These are phyloP conservation scores for Aegotheles bennettii DNA, from an alignment of 2,113 vertebrate genomes.

Conservation along the genomic window DNA sequence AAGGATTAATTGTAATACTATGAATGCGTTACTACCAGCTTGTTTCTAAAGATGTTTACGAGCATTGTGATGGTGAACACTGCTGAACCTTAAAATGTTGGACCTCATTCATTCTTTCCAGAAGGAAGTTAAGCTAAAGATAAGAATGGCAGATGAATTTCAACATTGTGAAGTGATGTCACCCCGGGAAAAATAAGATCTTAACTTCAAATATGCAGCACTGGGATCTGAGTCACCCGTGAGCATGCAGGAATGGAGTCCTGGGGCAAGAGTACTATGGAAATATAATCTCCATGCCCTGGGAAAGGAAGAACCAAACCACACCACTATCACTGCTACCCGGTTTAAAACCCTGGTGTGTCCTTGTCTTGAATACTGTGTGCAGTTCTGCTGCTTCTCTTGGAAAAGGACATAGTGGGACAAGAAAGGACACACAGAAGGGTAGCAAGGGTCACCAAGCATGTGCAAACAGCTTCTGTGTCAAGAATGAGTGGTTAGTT, in stretches of 20 bases:
- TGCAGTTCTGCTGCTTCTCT: neutral
- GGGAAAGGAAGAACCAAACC: neutral
- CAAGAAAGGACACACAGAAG: neutral
- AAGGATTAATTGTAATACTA: neutral
- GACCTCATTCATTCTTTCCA: neutral
- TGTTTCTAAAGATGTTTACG: fast-evolving
- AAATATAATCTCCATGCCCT: neutral
- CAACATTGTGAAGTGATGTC: neutral
- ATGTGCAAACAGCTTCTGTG: neutral
- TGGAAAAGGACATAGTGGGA: neutral
- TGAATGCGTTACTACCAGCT: neutral
- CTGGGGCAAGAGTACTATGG: neutral
- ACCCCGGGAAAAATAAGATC: neutral
- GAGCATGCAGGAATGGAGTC: neutral
- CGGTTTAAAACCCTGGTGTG: neutral
- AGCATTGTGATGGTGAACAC: neutral
- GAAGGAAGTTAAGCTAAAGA: neutral
- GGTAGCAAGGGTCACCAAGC: neutral
- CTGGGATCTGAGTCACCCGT: neutral
- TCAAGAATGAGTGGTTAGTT: neutral
- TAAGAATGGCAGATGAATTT: neutral
- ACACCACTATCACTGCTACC: neutral
- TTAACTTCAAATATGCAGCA: neutral
- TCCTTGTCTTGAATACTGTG: neutral
- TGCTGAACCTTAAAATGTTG: neutral